Percentiles rank a stretch among this genome's conserved stretches.
phyloP scores from a whole-genome alignment of 2,797 vertebrate genomes.

The Limosa lapponica region DNA sequence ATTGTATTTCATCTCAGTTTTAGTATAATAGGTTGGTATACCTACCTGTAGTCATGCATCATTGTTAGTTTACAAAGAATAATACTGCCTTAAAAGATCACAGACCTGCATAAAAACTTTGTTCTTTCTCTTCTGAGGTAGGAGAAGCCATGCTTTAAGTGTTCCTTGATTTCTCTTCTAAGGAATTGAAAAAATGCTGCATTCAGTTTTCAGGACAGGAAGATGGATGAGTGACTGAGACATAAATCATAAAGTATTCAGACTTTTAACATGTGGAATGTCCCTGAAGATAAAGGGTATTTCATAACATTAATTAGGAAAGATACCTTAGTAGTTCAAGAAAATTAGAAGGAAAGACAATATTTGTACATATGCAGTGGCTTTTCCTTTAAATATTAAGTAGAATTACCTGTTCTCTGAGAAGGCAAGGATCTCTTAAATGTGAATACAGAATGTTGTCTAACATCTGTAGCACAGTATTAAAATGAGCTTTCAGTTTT shows the following conservation, averaged over 20 bases:
- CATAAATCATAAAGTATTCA: background rate
- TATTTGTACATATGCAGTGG: background rate
- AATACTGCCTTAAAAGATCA: background rate
- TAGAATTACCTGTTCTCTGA: constrained; percentile 20
- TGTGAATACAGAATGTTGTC: background rate
- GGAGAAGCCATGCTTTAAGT: background rate
- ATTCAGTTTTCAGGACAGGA: background rate
- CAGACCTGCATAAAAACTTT: background rate
- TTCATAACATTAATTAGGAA: background rate
- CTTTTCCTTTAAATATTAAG: background rate
- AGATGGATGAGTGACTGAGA: background rate
- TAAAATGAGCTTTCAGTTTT: background rate
- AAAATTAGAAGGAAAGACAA: background rate
- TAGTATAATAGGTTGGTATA: background rate
- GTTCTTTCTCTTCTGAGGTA: background rate
- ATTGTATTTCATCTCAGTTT: background rate
- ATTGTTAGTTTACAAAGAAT: background rate
- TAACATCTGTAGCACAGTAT: background rate
- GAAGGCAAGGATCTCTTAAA: background rate
- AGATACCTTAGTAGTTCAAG: background rate
- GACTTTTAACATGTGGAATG: background rate
- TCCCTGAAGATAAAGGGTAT: background rate
- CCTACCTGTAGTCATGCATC: background rate
- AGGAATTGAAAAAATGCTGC: background rate
- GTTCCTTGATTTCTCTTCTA: background rate